A percentile compares a stretch with the other conserved stretches of the same genome.
Evolutionary conservation across 2,797 vertebrate genomes (phyloP).

Genomic region (Chelidonichthys spinosus): DNA sequence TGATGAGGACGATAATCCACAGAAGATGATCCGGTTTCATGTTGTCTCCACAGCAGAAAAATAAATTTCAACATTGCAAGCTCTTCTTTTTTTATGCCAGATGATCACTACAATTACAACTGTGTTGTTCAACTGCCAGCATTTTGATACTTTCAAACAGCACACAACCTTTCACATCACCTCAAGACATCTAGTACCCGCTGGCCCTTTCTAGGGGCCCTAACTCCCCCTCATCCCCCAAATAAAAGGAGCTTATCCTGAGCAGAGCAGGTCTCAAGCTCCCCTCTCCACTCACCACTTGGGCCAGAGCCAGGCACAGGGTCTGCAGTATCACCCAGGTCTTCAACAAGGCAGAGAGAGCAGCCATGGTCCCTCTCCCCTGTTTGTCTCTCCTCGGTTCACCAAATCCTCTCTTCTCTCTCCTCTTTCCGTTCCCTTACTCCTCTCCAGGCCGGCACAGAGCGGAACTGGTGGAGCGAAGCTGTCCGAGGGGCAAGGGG

Average conservation of each 20-base stretch:
- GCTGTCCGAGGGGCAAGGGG: slow-evolving; percentile 49
- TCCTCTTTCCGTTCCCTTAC: slow-evolving; percentile 64
- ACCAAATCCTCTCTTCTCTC: slow-evolving; percentile 71
- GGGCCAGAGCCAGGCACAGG: slow-evolving; percentile 89
- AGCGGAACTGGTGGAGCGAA: slow-evolving; percentile 62
- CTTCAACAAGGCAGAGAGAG: slow-evolving; percentile 72
- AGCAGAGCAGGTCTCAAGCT: slow-evolving; percentile 41
- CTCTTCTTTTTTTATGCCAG: slow-evolving; percentile 21
- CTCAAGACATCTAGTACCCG: slow-evolving; percentile 2
- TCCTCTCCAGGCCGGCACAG: slow-evolving; percentile 74
- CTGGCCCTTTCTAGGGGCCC: slow-evolving; percentile 25
- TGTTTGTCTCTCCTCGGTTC: slow-evolving; percentile 71
- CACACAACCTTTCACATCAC: slow-evolving; percentile 15
- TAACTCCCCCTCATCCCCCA: slow-evolving; percentile 34
- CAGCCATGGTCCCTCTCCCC: slow-evolving; percentile 85
- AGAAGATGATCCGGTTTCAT: slow-evolving; percentile 28
- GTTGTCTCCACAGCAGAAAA: slow-evolving; percentile 37
- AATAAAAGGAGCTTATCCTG: slow-evolving; percentile 38
- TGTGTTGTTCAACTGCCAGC: background rate
- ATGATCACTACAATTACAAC: background rate
- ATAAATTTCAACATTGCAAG: background rate
- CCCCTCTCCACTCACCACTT: slow-evolving; percentile 90
- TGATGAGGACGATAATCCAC: slow-evolving; percentile 51
- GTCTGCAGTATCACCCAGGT: slow-evolving; percentile 88
- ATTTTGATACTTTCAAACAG: slow-evolving; percentile 27